These are phyloP conservation scores for Anarsia innoxiella DNA, from an alignment of 2,888 invertebrate genomes.

Conservation along the genomic window DNA sequence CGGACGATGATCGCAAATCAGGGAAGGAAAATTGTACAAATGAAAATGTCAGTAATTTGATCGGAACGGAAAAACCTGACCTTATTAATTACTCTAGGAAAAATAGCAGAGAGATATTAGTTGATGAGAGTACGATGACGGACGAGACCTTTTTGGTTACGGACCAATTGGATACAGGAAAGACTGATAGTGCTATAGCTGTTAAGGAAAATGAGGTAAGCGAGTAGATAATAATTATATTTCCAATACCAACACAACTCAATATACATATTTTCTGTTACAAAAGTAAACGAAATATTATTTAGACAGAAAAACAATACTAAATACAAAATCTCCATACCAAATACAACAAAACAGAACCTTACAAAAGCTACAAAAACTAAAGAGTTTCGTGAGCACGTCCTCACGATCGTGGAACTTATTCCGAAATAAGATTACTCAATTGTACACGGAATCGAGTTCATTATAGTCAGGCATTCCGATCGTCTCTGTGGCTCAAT, in stretches of 20 bases:
- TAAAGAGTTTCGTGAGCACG: constrained; percentile 1
- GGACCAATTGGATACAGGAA: constrained; percentile 47
- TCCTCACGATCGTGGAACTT: neutral
- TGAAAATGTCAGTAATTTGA: constrained; percentile 60
- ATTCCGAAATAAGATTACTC: constrained; percentile 15
- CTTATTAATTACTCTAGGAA: constrained; percentile 58
- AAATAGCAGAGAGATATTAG: constrained; percentile 46
- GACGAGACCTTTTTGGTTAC: constrained; percentile 38
- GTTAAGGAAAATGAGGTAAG: constrained; percentile 52
- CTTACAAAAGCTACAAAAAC: too few species aligned
- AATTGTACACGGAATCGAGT: constrained; percentile 32
- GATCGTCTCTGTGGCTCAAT: constrained; percentile 44
- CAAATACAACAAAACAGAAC: too few species aligned
- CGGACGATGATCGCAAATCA: constrained; percentile 51
- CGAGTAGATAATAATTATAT: constrained; percentile 4
- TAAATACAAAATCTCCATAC: too few species aligned
- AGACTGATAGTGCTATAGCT: constrained; percentile 53
- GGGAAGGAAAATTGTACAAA: constrained; percentile 60
- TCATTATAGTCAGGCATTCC: constrained; percentile 39
- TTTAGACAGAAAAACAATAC: too few species aligned
- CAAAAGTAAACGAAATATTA: neutral
- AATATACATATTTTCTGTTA: too few species aligned
- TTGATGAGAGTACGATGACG: constrained; percentile 52
- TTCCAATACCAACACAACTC: too few species aligned
- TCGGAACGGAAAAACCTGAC: constrained; percentile 51